Percentiles rank a stretch among this genome's conserved stretches.
phyloP scores from a whole-genome alignment of 2,113 vertebrate genomes.

The Nansenia antarctica region DNA sequence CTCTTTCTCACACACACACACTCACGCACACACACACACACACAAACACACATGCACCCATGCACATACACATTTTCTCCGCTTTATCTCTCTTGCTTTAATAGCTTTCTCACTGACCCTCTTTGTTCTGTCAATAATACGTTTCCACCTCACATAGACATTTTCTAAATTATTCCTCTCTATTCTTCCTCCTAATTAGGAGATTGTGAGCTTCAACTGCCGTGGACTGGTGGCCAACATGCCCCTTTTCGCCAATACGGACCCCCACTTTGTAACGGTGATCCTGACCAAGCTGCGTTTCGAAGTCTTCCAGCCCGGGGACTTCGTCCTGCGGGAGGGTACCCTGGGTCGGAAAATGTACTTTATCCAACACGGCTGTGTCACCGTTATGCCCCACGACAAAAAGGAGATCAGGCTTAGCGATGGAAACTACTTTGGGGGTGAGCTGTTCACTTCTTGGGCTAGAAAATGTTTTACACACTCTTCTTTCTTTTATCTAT shows the following conservation, averaged over 20 bases:
- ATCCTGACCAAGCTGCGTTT: conserved; percentile 94
- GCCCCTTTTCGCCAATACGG: conserved; percentile 95
- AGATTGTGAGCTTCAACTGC: conserved; percentile 97
- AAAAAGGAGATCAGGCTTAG: conserved; percentile 88
- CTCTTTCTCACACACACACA: no score
- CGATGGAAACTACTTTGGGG: conserved; percentile 95
- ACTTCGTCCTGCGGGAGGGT: conserved; percentile 92
- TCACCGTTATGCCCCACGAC: conserved; percentile 88
- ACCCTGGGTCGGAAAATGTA: conserved; percentile 97
- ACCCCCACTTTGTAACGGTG: conserved; percentile 95
- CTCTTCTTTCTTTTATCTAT: not conserved
- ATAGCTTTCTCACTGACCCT: not conserved
- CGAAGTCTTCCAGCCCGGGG: conserved; percentile 92
- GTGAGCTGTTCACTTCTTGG: conserved; percentile 67
- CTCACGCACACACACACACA: no score
- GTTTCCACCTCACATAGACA: not conserved
- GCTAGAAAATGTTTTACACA: not conserved
- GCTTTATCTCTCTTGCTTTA: not conserved
- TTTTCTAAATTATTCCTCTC: not conserved
- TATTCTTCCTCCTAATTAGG: conserved; percentile 71
- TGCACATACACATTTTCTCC: no score
- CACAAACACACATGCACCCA: no score
- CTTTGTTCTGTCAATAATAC: not conserved
- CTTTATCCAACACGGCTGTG: conserved; percentile 94
- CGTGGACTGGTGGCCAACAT: conserved; percentile 93